phyloP scores from a whole-genome alignment of 2,797 vertebrate genomes.

The Chaetodon trifasciatus region DNA sequence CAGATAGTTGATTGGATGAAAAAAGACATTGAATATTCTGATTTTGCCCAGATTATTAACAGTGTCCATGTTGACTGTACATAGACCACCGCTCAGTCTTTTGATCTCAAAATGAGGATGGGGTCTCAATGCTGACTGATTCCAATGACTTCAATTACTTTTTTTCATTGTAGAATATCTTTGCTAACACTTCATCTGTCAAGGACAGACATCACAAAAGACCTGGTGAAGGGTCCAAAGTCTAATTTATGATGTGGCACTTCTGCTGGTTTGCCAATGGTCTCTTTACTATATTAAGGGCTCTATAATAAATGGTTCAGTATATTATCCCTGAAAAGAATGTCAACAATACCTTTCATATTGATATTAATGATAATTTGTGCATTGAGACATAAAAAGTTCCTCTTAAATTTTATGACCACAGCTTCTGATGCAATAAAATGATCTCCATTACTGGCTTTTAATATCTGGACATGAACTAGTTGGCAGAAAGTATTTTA shows the following conservation, averaged over 20 bases:
- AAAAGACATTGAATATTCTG: not conserved
- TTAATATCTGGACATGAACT: slow-evolving; percentile 3
- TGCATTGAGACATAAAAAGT: slow-evolving; percentile 2
- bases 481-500: not conserved
- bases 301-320: not conserved
- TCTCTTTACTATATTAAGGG: not conserved
- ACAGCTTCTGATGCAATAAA: not conserved
- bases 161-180: not conserved
- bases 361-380: slow-evolving; percentile 4
- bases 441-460: not conserved
- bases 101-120: not conserved
- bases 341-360: not conserved
- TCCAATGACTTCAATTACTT: not conserved
- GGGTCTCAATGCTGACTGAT: not conserved
- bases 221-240: not conserved
- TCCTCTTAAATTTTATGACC: not conserved
- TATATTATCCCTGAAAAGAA: not conserved
- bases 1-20: not conserved
- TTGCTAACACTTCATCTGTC: not conserved
- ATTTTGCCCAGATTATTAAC: not conserved
- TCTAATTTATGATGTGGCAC: not conserved
- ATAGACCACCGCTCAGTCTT: slow-evolving; percentile 1
- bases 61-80: not conserved
- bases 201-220: not conserved
- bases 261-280: not conserved